Conservation (phyloP, 2,113 vertebrate genomes). For the Pygoscelis antarcticus region DNA sequence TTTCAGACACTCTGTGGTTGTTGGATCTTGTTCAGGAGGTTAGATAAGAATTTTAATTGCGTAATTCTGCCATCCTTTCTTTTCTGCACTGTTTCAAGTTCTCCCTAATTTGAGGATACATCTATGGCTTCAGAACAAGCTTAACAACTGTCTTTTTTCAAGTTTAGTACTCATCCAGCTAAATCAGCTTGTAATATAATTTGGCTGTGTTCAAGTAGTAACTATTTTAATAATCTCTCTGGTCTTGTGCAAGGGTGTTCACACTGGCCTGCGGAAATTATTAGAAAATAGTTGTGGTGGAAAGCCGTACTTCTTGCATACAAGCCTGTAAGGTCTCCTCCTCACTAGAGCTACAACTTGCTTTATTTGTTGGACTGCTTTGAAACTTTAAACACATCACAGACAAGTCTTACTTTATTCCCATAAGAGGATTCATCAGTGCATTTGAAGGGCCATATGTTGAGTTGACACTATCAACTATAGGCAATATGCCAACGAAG, state of each 20-base stretch:
- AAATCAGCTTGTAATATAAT: not conserved
- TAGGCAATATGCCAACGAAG: conserved; percentile 30
- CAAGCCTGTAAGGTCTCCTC: not conserved
- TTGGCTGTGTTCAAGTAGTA: not conserved
- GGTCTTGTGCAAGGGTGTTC: not conserved
- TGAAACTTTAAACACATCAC: conserved; percentile 30
- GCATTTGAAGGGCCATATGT: conserved; percentile 36
- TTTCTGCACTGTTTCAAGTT: conserved; percentile 28
- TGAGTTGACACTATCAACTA: conserved; percentile 45
- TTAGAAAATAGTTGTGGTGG: not conserved
- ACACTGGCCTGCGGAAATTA: not conserved
- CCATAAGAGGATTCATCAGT: conserved; percentile 43
- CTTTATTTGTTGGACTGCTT: conserved; percentile 27
- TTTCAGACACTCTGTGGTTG: conserved; percentile 47
- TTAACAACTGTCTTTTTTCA: not conserved
- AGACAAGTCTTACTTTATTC: conserved; percentile 37
- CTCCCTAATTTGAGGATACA: conserved; percentile 32
- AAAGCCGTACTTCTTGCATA: not conserved
- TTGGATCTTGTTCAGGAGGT: conserved; percentile 54
- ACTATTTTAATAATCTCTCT: not conserved
- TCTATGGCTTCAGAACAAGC: not conserved
- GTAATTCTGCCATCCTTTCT: conserved; percentile 38
- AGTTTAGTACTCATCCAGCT: not conserved
- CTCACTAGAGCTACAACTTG: not conserved
- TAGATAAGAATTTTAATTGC: conserved; percentile 55